Conservation (phyloP, 2,888 invertebrate species). For the Dicroscelio sp. region DNA sequence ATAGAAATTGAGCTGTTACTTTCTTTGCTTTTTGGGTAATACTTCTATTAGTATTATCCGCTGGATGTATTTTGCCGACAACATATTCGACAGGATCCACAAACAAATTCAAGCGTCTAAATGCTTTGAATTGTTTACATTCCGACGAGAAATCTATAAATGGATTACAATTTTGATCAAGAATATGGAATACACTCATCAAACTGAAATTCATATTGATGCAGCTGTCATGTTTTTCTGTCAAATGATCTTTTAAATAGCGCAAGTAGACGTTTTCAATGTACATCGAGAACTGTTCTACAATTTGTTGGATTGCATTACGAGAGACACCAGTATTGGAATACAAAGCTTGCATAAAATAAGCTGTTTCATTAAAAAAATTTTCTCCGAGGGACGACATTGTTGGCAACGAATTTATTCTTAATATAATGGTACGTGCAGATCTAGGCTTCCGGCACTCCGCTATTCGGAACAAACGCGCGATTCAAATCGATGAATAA, state of each 20-base stretch:
- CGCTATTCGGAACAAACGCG: too few species aligned
- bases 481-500: too few species aligned
- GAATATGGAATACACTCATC: slow-evolving; percentile 17
- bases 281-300: slow-evolving; percentile 20
- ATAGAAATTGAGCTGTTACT: slow-evolving; percentile 22
- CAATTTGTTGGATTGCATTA: slow-evolving; percentile 40
- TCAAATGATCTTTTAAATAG: slow-evolving; percentile 9
- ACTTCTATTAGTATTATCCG: too few species aligned
- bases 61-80: too few species aligned
- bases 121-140: slow-evolving; percentile 36
- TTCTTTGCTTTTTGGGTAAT: too few species aligned
- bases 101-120: too few species aligned
- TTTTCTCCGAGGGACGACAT: slow-evolving; percentile 12
- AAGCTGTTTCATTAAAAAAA: slow-evolving; percentile 18
- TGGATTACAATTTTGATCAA: slow-evolving; percentile 43
- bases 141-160: slow-evolving; percentile 16
- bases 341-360: slow-evolving; percentile 32
- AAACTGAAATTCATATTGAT: too few species aligned
- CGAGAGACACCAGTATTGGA: slow-evolving; percentile 19
- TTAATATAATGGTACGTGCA: background rate
- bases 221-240: background rate
- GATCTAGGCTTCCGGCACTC: background rate
- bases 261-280: slow-evolving; percentile 50
- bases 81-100: too few species aligned
- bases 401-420: background rate